Conservation (phyloP, 2,113 vertebrate genomes). For the Corythoichthys intestinalis region DNA sequence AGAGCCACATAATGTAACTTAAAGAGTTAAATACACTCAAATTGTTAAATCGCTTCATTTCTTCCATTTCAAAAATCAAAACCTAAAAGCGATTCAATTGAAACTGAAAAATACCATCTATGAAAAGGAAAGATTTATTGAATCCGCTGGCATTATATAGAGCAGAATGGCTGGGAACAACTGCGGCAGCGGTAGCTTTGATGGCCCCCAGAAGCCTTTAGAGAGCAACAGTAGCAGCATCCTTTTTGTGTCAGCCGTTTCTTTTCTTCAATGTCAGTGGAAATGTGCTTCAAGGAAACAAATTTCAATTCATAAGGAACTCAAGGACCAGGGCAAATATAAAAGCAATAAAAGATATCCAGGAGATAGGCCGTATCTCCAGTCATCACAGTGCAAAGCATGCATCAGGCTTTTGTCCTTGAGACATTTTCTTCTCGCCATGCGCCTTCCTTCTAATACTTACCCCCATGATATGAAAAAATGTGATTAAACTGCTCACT, state of each 20-base stretch:
- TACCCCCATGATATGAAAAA: slow-evolving; percentile 62
- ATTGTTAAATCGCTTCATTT: too few species aligned
- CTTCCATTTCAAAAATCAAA: not conserved
- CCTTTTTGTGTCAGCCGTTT: slow-evolving; percentile 22
- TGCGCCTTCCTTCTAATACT: slow-evolving; percentile 43
- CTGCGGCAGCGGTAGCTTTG: not conserved
- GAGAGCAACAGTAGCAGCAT: slow-evolving; percentile 18
- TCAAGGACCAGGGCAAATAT: slow-evolving; percentile 67
- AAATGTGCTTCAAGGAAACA: slow-evolving; percentile 61
- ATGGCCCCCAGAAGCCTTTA: slow-evolving; percentile 23
- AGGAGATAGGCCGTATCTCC: slow-evolving; percentile 64
- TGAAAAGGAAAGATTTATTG: not conserved
- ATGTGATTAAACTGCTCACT: slow-evolving; percentile 69
- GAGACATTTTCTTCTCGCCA: slow-evolving; percentile 54
- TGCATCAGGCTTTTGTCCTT: slow-evolving; percentile 75
- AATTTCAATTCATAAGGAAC: slow-evolving; percentile 60
- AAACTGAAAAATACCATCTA: not conserved
- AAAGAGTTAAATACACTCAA: too few species aligned
- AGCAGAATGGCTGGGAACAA: not conserved
- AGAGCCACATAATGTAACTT: too few species aligned
- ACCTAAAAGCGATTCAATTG: not conserved
- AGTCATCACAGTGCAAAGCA: slow-evolving; percentile 63
- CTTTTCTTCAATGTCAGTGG: slow-evolving; percentile 29
- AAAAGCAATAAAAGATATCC: slow-evolving; percentile 68
- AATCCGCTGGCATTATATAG: not conserved